Base-by-base conservation (phyloP, 1,140 invertebrate species). In the Saxidomus purpurata region DNA sequence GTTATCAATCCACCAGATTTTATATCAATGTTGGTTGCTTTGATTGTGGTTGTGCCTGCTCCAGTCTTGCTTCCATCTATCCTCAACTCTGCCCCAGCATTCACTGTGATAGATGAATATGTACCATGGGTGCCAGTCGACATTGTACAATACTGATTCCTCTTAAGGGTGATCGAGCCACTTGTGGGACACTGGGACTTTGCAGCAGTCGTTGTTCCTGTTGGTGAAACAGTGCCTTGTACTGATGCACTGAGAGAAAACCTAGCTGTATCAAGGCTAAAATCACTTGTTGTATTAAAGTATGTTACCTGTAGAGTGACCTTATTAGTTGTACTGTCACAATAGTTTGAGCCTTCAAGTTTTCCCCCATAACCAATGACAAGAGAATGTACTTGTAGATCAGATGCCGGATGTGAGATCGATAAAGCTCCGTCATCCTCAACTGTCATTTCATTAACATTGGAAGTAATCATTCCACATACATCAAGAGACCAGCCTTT, bases 41-140 rank as follows among this genome's bases (percentile, higher is more conserved):
- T 88, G 19, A 94, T 91, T 17, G 87, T 93, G 1, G 93, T 94
- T 47, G 59, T 91, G 6, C 74, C 61, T 22, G 87, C 63, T 22
- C 92, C 92, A 43, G n/a, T 71, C 38, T 49, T 49, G 76, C 92
- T 91, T 59, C 93, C 93, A n/a, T 71, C 55, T 15, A 94, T 25
- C 22, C 80, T 76, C 0, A 94, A 31, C 25, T 89, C 83, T 22
- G 91, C 92, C 28, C 91, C 93, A 0, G 87, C 79, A 63, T 93
- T 89, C 22, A 94, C 88, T 8, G 81, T 89, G 34, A 94, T 83
- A 25, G 81, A 88, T 0, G 77, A 90, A 63, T 89, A 92, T 22
- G 34, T 63, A n/a, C n/a, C n/a, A 69, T 93, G 88, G 31, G 76
- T 69, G 6, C 91, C 90, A 34, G 91, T 61, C 17, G 36, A 31